phyloP scores from a whole-genome alignment of 1,140 invertebrate genomes.

The Protaetia brevitarsis region DNA sequence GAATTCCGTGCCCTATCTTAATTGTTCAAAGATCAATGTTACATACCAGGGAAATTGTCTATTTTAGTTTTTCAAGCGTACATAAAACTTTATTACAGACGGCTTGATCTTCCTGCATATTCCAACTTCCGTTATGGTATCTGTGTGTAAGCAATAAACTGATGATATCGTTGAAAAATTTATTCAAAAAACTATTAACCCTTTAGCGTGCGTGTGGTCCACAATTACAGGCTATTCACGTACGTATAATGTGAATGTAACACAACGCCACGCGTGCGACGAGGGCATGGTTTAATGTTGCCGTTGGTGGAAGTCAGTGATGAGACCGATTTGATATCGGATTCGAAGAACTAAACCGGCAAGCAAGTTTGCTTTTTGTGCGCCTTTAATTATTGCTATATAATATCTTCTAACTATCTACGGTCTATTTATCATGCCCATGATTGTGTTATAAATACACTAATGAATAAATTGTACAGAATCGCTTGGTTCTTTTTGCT shows the following conservation, averaged over 20 bases:
- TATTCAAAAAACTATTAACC: slow-evolving; percentile 5
- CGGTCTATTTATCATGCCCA: too few species aligned
- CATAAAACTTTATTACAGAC: background rate
- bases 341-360: background rate
- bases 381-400: too few species aligned
- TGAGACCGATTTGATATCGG: background rate
- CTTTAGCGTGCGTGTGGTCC: background rate
- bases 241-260: background rate
- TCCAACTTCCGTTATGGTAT: background rate
- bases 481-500: too few species aligned
- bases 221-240: background rate
- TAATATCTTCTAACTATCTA: too few species aligned
- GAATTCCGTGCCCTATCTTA: background rate
- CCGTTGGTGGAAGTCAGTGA: background rate
- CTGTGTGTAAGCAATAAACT: background rate
- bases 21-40: too few species aligned
- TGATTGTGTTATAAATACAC: too few species aligned
- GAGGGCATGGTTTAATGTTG: background rate
- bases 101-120: background rate
- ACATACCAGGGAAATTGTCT: too few species aligned
- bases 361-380: too few species aligned
- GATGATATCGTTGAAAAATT: background rate
- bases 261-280: background rate
- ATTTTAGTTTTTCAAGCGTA: background rate
- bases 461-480: too few species aligned